Conservation (phyloP, 2,113 vertebrate genomes). For the Lucifuga dentata region DNA sequence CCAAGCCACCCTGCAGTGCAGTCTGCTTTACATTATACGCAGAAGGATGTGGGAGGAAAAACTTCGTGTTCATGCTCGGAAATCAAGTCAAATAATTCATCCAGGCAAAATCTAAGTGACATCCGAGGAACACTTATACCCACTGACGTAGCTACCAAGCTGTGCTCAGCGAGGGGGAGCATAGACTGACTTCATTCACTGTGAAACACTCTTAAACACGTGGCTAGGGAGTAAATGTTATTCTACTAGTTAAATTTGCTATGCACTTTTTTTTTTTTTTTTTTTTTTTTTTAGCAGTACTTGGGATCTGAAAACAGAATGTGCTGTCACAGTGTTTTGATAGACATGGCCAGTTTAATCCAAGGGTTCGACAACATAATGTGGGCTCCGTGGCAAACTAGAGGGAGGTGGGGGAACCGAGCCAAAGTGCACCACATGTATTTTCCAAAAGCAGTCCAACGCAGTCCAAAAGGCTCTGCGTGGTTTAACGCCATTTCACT, state of each 20-base stretch:
- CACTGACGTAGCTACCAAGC: slow-evolving; percentile 74
- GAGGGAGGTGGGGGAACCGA: slow-evolving; percentile 46
- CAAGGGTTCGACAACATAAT: slow-evolving; percentile 66
- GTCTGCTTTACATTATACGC: slow-evolving; percentile 82
- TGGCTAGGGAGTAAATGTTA: slow-evolving; percentile 70
- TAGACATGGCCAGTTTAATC: slow-evolving; percentile 76
- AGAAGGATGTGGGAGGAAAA: slow-evolving; percentile 65
- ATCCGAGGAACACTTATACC: slow-evolving; percentile 77
- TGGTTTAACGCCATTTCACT: slow-evolving; percentile 81
- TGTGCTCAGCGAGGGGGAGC: slow-evolving; percentile 55
- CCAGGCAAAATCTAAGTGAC: slow-evolving; percentile 78
- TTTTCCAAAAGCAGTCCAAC: slow-evolving; percentile 75
- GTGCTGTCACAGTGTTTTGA: slow-evolving; percentile 77
- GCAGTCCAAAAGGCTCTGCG: slow-evolving; percentile 67
- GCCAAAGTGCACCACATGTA: slow-evolving; percentile 74
- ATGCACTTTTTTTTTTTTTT: slow-evolving; percentile 41
- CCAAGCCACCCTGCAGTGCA: slow-evolving; percentile 66
- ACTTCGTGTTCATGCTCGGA: slow-evolving; percentile 72
- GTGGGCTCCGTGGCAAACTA: slow-evolving; percentile 47
- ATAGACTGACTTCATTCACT: slow-evolving; percentile 70
- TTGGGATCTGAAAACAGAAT: slow-evolving; percentile 68
- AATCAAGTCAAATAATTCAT: slow-evolving; percentile 77
- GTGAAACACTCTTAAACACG: slow-evolving; percentile 70
- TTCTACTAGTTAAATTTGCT: slow-evolving; percentile 61
- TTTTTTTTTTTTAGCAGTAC: slow-evolving; percentile 28